Evolutionary conservation across 2,113 vertebrate genomes (phyloP).

Genomic region (Oryzias curvinotus): DNA sequence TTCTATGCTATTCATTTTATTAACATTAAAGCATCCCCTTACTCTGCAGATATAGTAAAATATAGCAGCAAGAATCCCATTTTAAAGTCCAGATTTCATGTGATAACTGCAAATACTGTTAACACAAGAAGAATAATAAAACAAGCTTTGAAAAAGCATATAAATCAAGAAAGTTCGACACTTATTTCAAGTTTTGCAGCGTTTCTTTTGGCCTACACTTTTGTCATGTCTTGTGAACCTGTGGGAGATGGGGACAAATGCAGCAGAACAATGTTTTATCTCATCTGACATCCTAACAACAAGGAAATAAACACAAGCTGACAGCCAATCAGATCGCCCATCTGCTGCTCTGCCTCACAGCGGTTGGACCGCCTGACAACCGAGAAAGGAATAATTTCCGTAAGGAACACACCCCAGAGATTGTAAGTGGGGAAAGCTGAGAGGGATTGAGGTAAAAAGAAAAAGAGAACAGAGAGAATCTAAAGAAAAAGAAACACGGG

Average conservation of each 20-base stretch:
- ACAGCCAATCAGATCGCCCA: conserved; percentile 72
- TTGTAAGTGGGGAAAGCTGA: conserved; percentile 9
- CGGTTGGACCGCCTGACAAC: conserved; percentile 47
- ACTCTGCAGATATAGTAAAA: no score
- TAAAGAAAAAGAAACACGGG: conserved; percentile 4
- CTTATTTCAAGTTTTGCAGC: neutral
- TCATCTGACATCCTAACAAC: conserved; percentile 63
- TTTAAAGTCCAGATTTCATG: neutral
- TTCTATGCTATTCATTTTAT: no score
- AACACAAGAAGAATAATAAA: conserved; percentile 32
- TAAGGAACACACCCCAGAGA: conserved; percentile 56
- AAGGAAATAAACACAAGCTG: conserved; percentile 68
- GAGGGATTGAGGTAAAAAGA: conserved; percentile 5
- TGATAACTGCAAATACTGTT: neutral
- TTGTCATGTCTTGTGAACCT: conserved; percentile 51
- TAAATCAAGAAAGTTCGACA: conserved; percentile 1
- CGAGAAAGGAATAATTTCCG: conserved; percentile 41
- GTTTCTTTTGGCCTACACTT: conserved; percentile 47
- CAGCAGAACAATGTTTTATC: conserved; percentile 61
- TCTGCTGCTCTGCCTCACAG: conserved; percentile 61
- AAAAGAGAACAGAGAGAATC: neutral
- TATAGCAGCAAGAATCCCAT: neutral
- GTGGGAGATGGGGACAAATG: conserved; percentile 58
- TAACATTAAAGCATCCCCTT: no score
- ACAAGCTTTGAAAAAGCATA: conserved; percentile 34